Conservation (phyloP, 1,140 invertebrate species). For the Aphaenogaster rudis region DNA sequence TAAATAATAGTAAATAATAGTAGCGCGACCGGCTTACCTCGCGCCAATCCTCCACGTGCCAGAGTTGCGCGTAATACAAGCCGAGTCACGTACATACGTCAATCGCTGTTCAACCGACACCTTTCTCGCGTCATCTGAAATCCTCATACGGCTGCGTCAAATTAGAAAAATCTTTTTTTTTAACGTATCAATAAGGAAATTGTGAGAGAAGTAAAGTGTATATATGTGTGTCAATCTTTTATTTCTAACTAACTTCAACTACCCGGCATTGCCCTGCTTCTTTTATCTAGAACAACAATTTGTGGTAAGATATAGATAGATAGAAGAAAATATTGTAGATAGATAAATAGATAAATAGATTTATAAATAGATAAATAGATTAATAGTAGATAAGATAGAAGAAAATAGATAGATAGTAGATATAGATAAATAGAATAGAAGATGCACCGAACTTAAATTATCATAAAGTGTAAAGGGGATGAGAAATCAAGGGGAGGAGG, state of each 20-base stretch:
- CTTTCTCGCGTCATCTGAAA: conserved; percentile 10
- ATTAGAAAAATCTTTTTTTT: not conserved
- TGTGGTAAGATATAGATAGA: too few species aligned
- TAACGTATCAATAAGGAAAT: not conserved
- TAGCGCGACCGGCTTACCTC: conserved; percentile 49
- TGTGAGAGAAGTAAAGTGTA: not conserved
- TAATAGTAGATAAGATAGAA: too few species aligned
- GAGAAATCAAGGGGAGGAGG: too few species aligned
- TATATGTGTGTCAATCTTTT: not conserved
- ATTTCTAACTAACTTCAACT: not conserved
- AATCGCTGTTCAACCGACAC: conserved; percentile 46
- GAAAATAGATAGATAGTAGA: too few species aligned
- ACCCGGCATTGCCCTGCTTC: too few species aligned
- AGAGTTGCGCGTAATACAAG: conserved; percentile 68
- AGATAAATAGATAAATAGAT: too few species aligned
- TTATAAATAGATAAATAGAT: too few species aligned
- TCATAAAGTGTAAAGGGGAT: too few species aligned
- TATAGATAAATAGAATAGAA: too few species aligned
- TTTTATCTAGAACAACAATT: too few species aligned
- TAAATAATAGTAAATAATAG: conserved; percentile 77
- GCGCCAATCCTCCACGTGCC: conserved; percentile 72
- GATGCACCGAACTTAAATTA: too few species aligned
- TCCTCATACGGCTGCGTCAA: not conserved
- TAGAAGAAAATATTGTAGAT: too few species aligned
- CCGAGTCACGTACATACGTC: conserved; percentile 60